Conservation (phyloP, 2,888 invertebrate genomes). For the Geophilus truncorum region DNA sequence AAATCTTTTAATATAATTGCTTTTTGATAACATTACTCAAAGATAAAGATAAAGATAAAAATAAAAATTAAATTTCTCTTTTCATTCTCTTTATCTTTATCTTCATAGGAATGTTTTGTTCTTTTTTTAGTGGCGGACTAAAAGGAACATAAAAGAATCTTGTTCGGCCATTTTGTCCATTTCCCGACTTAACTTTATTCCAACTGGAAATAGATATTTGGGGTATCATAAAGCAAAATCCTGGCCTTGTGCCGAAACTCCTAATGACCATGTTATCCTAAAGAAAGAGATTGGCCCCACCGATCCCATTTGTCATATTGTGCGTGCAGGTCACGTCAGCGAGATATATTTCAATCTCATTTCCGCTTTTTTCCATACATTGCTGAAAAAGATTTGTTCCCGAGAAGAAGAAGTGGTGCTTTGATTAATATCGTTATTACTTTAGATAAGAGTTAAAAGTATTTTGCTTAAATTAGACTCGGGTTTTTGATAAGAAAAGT, state of each 20-base stretch:
- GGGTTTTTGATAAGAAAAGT: background rate
- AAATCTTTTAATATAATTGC: background rate
- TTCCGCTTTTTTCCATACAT: slow-evolving; percentile 15
- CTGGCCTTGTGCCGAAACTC: slow-evolving; percentile 28
- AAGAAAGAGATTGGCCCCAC: slow-evolving; percentile 17
- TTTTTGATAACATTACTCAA: background rate
- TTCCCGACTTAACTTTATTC: background rate
- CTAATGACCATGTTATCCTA: slow-evolving; percentile 30
- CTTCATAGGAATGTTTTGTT: background rate
- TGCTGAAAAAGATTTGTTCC: background rate
- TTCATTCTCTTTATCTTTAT: background rate
- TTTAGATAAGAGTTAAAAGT: background rate
- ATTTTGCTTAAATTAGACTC: background rate
- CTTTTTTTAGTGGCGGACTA: background rate
- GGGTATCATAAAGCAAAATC: slow-evolving; percentile 24
- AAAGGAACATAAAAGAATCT: slow-evolving; percentile 14
- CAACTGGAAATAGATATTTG: slow-evolving; percentile 30
- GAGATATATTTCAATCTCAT: slow-evolving; percentile 1
- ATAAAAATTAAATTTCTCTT: background rate
- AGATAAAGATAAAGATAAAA: background rate
- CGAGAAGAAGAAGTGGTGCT: background rate
- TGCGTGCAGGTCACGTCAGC: slow-evolving; percentile 25
- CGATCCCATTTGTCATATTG: slow-evolving; percentile 23
- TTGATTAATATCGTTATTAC: background rate
- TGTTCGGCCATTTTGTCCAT: slow-evolving; percentile 7